Conservation (phyloP, 1,140 invertebrate species). For the Zaprionus ornatus region DNA sequence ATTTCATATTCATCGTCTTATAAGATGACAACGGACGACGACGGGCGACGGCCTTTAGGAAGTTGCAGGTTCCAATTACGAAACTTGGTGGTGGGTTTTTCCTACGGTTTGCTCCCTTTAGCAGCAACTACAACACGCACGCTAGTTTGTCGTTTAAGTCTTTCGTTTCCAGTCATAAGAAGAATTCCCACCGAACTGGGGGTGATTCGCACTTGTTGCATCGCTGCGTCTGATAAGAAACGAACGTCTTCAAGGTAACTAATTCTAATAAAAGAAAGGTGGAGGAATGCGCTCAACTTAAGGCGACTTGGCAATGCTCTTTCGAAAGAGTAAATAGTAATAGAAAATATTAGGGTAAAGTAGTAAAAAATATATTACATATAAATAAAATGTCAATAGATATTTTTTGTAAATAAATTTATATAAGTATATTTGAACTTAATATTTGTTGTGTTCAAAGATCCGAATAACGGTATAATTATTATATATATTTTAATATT, state of each 20-base stretch:
- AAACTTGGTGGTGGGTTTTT: slow-evolving; percentile 68
- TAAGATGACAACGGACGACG: slow-evolving; percentile 56
- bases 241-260: neutral
- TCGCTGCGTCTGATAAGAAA: slow-evolving; percentile 68
- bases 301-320: neutral
- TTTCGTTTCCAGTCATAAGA: slow-evolving; percentile 55
- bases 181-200: slow-evolving; percentile 21
- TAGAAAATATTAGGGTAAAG: neutral
- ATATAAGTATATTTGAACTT: neutral
- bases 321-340: neutral
- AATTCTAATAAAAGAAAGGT: slow-evolving; percentile 16
- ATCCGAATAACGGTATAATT: too few species aligned
- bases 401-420: neutral
- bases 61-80: slow-evolving; percentile 70
- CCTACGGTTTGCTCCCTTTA: slow-evolving; percentile 7
- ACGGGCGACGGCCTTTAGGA: slow-evolving; percentile 56
- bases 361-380: neutral
- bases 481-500: too few species aligned
- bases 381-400: neutral
- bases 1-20: slow-evolving; percentile 81
- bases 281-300: neutral
- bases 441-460: neutral
- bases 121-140: slow-evolving; percentile 38
- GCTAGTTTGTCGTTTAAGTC: slow-evolving; percentile 75
- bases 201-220: slow-evolving; percentile 50